These are phyloP conservation scores for Epinephelus moara DNA, from an alignment of 2,113 vertebrate species.

Conservation along the genomic window DNA sequence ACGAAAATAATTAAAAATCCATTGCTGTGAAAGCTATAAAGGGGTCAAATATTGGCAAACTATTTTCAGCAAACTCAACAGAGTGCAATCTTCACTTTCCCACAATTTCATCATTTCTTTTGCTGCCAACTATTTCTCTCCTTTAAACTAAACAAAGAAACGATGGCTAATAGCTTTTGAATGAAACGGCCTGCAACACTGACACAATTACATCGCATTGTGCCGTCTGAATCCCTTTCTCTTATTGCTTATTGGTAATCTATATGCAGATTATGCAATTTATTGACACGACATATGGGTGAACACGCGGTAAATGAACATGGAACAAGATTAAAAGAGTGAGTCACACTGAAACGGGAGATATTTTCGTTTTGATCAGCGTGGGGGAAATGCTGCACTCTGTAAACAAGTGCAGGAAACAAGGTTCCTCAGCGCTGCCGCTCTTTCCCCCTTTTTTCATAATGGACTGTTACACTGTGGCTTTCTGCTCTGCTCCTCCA, in stretches of 20 bases:
- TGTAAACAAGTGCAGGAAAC: constrained; percentile 34
- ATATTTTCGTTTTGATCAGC: constrained; percentile 27
- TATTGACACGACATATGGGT: background rate
- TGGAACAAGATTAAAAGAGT: constrained; percentile 13
- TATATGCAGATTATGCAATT: constrained; percentile 11
- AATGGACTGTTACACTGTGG: background rate
- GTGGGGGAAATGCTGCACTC: background rate
- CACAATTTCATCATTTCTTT: constrained; percentile 52
- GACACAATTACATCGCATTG: constrained; percentile 39
- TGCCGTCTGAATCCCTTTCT: constrained; percentile 1
- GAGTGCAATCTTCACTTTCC: constrained; percentile 30
- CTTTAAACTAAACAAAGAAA: constrained; percentile 32
- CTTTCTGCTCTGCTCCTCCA: background rate
- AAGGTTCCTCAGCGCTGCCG: background rate
- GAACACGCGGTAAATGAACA: constrained; percentile 35
- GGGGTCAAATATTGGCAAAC: constrained; percentile 4
- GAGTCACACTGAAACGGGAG: background rate
- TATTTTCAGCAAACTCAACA: constrained; percentile 26
- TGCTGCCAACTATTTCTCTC: background rate
- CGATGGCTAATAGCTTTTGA: constrained; percentile 26
- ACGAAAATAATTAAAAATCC: background rate
- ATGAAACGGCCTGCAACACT: constrained; percentile 32
- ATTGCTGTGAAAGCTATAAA: background rate
- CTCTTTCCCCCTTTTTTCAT: background rate
- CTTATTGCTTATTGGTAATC: constrained; percentile 1